Percentiles rank a stretch among this genome's conserved stretches.
These are phyloP conservation scores for Bolinopsis microptera DNA, from an alignment of 37 sponge, comb jelly and placozoan genomes.

Conservation along the genomic window DNA sequence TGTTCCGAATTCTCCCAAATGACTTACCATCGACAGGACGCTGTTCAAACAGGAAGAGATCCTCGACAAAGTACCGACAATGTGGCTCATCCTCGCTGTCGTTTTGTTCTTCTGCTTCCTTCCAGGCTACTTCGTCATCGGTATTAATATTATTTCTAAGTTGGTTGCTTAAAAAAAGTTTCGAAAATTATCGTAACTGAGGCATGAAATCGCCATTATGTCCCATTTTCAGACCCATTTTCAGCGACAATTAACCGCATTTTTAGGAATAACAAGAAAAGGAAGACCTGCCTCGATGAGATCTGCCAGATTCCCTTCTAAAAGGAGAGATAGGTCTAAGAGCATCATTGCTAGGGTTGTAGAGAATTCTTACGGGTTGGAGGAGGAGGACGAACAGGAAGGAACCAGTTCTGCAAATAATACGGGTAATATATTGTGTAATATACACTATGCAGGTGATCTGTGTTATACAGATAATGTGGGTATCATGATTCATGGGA, in stretches of 20 bases:
- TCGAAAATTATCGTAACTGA: not conserved
- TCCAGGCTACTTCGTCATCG: constrained; percentile 8
- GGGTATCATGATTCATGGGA: too few relatives aligned
- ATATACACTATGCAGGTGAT: too few relatives aligned
- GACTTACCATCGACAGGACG: not conserved
- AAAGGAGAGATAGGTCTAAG: not conserved
- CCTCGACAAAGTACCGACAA: constrained; percentile 6
- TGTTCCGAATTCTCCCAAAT: too few relatives aligned
- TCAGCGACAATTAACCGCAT: too few relatives aligned
- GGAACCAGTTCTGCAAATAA: too few relatives aligned
- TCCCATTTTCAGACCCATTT: too few relatives aligned
- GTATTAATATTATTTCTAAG: too few relatives aligned
- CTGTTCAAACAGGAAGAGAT: not conserved
- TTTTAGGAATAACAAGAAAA: constrained; percentile 17
- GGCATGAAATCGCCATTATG: too few relatives aligned
- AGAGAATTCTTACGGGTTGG: constrained; percentile 13
- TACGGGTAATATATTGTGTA: too few relatives aligned
- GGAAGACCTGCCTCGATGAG: not conserved
- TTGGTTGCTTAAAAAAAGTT: too few relatives aligned
- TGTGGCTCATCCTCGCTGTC: constrained; percentile 9
- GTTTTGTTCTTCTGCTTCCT: not conserved
- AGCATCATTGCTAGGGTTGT: not conserved
- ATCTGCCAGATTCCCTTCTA: constrained; percentile 6
- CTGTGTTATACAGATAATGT: too few relatives aligned
- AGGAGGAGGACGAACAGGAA: not conserved